Base-by-base conservation (phyloP, 2,113 vertebrate species). In the Peromyscus polionotus region DNA sequence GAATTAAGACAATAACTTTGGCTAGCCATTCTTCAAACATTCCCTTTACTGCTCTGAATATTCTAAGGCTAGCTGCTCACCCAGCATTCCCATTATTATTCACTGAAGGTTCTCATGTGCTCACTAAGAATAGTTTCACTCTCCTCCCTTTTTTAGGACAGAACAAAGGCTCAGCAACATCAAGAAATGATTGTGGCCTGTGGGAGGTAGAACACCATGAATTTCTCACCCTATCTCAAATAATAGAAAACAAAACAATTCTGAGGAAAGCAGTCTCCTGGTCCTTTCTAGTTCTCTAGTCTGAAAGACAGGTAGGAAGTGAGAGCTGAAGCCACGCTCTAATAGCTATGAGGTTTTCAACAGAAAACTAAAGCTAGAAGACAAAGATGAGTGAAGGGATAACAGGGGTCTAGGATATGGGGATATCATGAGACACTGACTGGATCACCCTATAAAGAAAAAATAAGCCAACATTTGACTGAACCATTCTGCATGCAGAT, bases 261-360 rank as follows among this genome's bases (percentile, higher is more conserved):
- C 36, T 95, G 36, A 63, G 67, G 68, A 16, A 59, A 39, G 54
- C 14, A 61, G 59, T 2, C 28, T 45, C 0, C 33, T 33, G 36
- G 36, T 1, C 13, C 28, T 51, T 77, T 67, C 67, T n/a, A 45
- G 51, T 31, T 39, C 51, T 72, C 28, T 83, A 20, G 1, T 51
- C 3, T 5, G 51, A 65, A 45, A 7, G 0, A 0, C 51, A 45
- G 57, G 45, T 17, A 20, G 0, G 0, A 48, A 33, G 8, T 19
- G 17, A 59, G 11, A 63, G n/a, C 26, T 42, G 31, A 72, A 65
- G 22, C 42, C n/a, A 33, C 42, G 17, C 7, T 45, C 76, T n/a
- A 70, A 16, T 24, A 92, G 31, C 22, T n/a, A 17, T 0, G 5
- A 63, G 17, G 9, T 22, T 9, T 20, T 63, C 22, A 31, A 5